Conservation (phyloP, 1,140 invertebrate genomes). For the Hyles vespertilio region DNA sequence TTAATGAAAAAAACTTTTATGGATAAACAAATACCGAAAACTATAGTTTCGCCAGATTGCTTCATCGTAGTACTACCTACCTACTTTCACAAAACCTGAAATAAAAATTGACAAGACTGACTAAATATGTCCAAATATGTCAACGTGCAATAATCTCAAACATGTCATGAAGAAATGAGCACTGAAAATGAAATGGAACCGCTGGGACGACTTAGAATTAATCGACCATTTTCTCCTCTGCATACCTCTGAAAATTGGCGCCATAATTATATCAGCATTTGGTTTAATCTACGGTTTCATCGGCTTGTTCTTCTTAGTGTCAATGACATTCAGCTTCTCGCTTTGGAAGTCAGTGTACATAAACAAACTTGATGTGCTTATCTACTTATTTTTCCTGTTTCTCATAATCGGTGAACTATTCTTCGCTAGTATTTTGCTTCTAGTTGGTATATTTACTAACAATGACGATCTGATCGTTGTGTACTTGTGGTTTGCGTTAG, state of each 20-base stretch:
- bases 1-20: too few relatives aligned
- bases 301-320: slow-evolving; percentile 9
- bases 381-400: slow-evolving; percentile 7
- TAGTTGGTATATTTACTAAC: background rate
- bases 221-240: slow-evolving; percentile 12
- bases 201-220: slow-evolving; percentile 8
- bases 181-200: background rate
- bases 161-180: too few relatives aligned
- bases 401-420: slow-evolving; percentile 6
- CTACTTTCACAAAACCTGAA: too few relatives aligned
- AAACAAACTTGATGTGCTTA: slow-evolving; percentile 10
- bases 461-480: background rate
- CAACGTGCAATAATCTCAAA: too few relatives aligned
- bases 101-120: too few relatives aligned
- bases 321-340: slow-evolving; percentile 5
- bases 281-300: slow-evolving; percentile 13
- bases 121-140: too few relatives aligned
- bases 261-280: slow-evolving; percentile 3
- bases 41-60: too few relatives aligned
- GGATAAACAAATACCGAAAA: too few relatives aligned
- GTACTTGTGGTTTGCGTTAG: slow-evolving; percentile 6
- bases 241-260: slow-evolving; percentile 8
- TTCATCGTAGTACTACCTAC: too few relatives aligned
- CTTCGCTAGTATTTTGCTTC: slow-evolving; percentile 8
- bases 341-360: slow-evolving; percentile 6